Percentiles rank a stretch among this genome's conserved stretches.
Evolutionary conservation across 92 coral and sea anemone species (phyloP).

Genomic region (Umimayanthus kanabou): DNA sequence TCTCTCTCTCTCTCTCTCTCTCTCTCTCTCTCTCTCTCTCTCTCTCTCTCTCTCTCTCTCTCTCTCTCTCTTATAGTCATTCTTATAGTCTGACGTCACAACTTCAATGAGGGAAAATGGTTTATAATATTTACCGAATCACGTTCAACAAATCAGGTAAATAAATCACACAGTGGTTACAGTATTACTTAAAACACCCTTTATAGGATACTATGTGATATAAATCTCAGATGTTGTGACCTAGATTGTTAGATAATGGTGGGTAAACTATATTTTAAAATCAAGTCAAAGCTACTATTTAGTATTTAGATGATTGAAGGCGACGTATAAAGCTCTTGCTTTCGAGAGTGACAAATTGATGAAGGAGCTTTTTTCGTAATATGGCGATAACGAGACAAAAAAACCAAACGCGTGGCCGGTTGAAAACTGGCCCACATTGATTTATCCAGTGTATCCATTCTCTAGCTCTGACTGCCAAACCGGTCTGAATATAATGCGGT

Average conservation of each 20-base stretch:
- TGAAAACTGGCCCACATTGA: not conserved
- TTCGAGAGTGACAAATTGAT: too few species aligned
- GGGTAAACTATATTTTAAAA: not conserved
- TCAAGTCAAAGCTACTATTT: not conserved
- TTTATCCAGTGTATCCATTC: too few species aligned
- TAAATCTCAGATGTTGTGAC: not conserved
- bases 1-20: too few species aligned
- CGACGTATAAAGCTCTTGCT: not conserved
- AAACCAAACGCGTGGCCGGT: not conserved
- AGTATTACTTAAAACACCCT: too few species aligned
- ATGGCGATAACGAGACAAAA: not conserved
- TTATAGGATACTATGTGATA: too few species aligned
- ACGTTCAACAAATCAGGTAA: slow-evolving; percentile 1
- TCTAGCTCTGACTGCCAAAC: not conserved
- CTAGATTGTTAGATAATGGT: not conserved
- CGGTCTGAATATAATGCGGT: not conserved
- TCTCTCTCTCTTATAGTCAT: not conserved
- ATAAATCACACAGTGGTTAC: not conserved
- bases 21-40: too few species aligned
- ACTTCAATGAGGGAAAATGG: not conserved
- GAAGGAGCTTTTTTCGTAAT: not conserved
- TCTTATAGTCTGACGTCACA: not conserved
- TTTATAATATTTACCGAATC: not conserved
- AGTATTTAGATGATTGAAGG: not conserved
- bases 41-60: too few species aligned